Base-by-base conservation (phyloP, 2,797 vertebrate genomes). In the Phaenicophaeus curvirostris region DNA sequence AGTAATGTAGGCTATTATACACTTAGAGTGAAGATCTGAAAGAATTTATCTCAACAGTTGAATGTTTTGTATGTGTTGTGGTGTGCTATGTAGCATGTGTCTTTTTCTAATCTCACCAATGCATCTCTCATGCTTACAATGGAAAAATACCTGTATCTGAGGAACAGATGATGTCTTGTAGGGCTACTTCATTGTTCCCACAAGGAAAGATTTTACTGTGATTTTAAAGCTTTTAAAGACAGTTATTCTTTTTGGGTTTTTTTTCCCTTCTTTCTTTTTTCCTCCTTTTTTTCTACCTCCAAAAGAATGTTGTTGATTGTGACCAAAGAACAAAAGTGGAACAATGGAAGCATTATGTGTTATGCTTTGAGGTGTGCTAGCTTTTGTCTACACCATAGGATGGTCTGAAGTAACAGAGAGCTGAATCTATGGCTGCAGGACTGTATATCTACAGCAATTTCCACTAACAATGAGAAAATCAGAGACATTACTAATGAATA, bases 171-270 rank as follows among this genome's bases (percentile, higher is more conserved):
- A n/a, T 25, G 4, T 57, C 24, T 80, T 1, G 0, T 12, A 69
- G 5, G 6, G 11, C 13, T 75, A 39, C 13, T 81, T 18, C 9
- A 31, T 31, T 79, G 68, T 63, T 14, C 12, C 14, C 9, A n/a
- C 3, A 5, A 6, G 42, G 9, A 62, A 6, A 30, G 7, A 62
- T 68, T 50, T 79, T 62, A 42, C 8, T 3, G 18, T n/a, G 5
- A 18, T 35, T 67, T 79, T 61, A 90, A 84, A 73, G 30, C 10
- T 27, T 78, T 46, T 8, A 53, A 71, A 65, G 11, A 33, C 7
- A 0, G 19, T 31, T 20, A 12, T 27, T 15, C 33, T 12, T 3
- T 20, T 15, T n/a, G n/a, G n/a, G 7, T 3, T 23, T 8, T 28
- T 5, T 15, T 15, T 50, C 23, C 50, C 14, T 14, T 50, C 25